Conservation (phyloP, 2,888 invertebrate genomes). For the Xylota segnis region DNA sequence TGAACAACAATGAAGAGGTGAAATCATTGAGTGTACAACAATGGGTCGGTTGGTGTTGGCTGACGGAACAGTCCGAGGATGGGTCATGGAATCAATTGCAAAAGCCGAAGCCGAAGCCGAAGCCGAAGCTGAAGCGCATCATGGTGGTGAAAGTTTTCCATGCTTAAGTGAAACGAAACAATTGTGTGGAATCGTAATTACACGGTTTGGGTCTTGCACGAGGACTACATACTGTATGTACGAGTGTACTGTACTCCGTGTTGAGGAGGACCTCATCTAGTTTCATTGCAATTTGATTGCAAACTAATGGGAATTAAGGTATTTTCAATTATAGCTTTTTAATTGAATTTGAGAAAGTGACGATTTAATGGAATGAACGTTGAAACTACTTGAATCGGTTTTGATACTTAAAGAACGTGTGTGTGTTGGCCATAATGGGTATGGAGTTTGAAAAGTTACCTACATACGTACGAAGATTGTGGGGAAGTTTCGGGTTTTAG, state of each 20-base stretch:
- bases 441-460: no score
- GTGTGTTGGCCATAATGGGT: not conserved
- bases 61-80: slow-evolving; percentile 14
- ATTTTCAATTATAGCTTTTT: slow-evolving; percentile 61
- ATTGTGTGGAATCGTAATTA: slow-evolving; percentile 52
- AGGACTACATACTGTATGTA: no score
- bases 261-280: slow-evolving; percentile 46
- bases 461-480: no score
- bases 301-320: slow-evolving; percentile 55
- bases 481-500: no score
- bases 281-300: slow-evolving; percentile 67
- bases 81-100: slow-evolving; percentile 64
- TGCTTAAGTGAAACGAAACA: slow-evolving; percentile 57
- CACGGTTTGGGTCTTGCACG: slow-evolving; percentile 47
- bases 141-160: slow-evolving; percentile 67
- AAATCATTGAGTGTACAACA: not conserved
- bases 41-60: not conserved
- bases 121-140: slow-evolving; percentile 24
- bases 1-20: not conserved
- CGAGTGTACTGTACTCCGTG: no score
- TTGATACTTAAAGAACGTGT: not conserved
- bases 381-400: slow-evolving; percentile 14
- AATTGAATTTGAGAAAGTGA: slow-evolving; percentile 65
- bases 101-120: slow-evolving; percentile 21
- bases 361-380: slow-evolving; percentile 52